Evolutionary conservation across 2,888 invertebrate genomes (phyloP).

Genomic region (Drosophila silvestris): DNA sequence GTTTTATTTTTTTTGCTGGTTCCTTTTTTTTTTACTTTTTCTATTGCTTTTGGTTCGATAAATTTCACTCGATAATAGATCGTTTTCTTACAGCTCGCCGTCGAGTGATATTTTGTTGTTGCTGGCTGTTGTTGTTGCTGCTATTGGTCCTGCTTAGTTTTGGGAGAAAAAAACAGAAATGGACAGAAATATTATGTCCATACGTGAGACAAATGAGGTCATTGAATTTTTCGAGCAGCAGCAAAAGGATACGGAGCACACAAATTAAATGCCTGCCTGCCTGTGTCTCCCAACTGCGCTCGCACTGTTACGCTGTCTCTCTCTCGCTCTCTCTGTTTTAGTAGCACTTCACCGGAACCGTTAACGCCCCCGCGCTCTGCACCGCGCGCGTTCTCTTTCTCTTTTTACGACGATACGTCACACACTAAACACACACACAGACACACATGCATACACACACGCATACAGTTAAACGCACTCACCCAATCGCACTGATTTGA

Average conservation of each 20-base stretch:
- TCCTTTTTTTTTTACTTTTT: slow-evolving; percentile 11
- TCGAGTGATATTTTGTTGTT: slow-evolving; percentile 49
- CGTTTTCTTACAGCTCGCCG: slow-evolving; percentile 46
- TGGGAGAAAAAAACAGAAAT: slow-evolving; percentile 47
- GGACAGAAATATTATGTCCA: slow-evolving; percentile 50
- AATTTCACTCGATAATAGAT: slow-evolving; percentile 50
- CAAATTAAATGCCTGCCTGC: slow-evolving; percentile 42
- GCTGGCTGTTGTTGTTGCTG: slow-evolving; percentile 21
- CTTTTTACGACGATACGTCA: slow-evolving; percentile 72
- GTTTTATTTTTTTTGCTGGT: slow-evolving; percentile 4
- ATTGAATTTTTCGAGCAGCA: slow-evolving; percentile 70
- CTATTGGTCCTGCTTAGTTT: slow-evolving; percentile 48
- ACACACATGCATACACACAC: slow-evolving; percentile 41
- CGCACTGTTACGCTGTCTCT: slow-evolving; percentile 24
- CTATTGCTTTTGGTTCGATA: slow-evolving; percentile 27
- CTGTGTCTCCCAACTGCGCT: slow-evolving; percentile 42
- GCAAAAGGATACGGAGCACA: slow-evolving; percentile 48
- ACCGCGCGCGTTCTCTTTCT: slow-evolving; percentile 34
- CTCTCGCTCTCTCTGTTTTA: slow-evolving; percentile 29
- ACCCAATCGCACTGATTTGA: slow-evolving; percentile 68
- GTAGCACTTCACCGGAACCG: slow-evolving; percentile 63
- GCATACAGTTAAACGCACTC: slow-evolving; percentile 37
- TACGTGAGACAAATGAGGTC: slow-evolving; percentile 79
- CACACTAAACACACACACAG: slow-evolving; percentile 59
- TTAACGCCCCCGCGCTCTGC: slow-evolving; percentile 60